Evolutionary conservation across 2,888 invertebrate species (phyloP), one percentile per base, ranked within the genome.

Genomic region (Rhagium mordax): DNA sequence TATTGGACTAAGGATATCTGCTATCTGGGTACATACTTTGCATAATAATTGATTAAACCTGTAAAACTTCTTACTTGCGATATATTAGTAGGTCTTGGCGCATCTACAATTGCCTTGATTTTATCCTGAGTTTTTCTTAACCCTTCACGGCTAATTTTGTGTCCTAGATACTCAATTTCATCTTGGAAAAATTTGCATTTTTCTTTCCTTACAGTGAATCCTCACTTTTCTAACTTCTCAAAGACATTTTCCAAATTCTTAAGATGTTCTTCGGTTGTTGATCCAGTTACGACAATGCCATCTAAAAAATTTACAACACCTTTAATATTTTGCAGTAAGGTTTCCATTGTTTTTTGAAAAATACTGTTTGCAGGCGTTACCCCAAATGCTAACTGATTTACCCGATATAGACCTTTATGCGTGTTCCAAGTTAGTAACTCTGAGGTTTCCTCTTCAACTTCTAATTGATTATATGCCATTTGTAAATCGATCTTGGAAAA

Each of bases 401-500:
- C 83, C 29, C 75, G 74, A 71, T 79, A 87, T 2, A 87, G 57
- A 5, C 59, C 59, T 18, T 33, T 55, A 4, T 53, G 24, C 10
- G 49, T 59, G 66, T 0, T 87, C 86, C 33, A 81, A 81, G 48
- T 85, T 85, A 0, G 86, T 86, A 29, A 76, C 79, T 49, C 83
- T 79, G 79, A 76, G 0, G 85, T 77, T 48, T 82, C 74, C n/a
- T 84, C 79, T 33, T 81, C 79, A 16, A 85, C 55, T 47, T 75
- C 74, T 1, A 85, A 70, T 74, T 88, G 86, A 57, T 82, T 81
- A n/a, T 86, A 86, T 0, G 85, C 86, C 27, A 47, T n/a, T n/a
- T 65, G 27, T 18, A 74, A 27, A 57, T 77, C 74, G 15, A 72
- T 68, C 59, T 81, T 80, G 78, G 81, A 55, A 83, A 70, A 41